phyloP scores from a whole-genome alignment of 2,888 invertebrate genomes.

The Lepidonotus clava region DNA sequence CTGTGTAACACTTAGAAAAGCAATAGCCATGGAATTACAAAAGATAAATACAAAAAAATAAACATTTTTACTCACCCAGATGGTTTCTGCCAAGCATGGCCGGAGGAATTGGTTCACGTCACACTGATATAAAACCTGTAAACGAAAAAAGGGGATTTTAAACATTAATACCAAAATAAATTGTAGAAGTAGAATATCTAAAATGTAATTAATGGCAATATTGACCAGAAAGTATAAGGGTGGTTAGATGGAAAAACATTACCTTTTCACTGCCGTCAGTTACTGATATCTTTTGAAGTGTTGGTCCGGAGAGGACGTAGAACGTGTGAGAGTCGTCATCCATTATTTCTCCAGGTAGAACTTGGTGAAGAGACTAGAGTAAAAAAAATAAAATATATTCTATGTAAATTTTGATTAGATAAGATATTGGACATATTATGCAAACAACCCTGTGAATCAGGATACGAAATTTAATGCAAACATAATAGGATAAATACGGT shows the following conservation, averaged over 20 bases:
- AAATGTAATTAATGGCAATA: background rate
- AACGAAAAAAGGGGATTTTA: background rate
- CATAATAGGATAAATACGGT: too few relatives aligned
- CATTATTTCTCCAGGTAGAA: conserved; percentile 76
- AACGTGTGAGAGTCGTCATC: conserved; percentile 83
- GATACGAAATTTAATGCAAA: too few relatives aligned
- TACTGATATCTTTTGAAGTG: conserved; percentile 91
- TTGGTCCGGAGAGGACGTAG: conserved; percentile 88
- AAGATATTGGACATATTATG: too few relatives aligned
- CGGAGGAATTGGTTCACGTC: conserved; percentile 87
- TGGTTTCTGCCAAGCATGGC: conserved; percentile 86
- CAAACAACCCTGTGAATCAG: too few relatives aligned
- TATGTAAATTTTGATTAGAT: too few relatives aligned
- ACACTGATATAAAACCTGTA: conserved; percentile 86
- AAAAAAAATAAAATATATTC: too few relatives aligned
- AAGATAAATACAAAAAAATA: conserved; percentile 23
- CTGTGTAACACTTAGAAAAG: background rate
- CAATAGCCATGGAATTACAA: background rate
- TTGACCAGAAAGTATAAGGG: too few relatives aligned
- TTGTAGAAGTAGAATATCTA: background rate
- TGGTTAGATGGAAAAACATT: background rate
- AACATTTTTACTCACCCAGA: conserved; percentile 84
- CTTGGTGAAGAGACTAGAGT: conserved; percentile 54
- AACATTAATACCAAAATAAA: background rate
- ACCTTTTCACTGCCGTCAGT: conserved; percentile 84